These are phyloP conservation scores for Synanthedon formicaeformis DNA, from an alignment of 2,888 invertebrate species.

Conservation along the genomic window DNA sequence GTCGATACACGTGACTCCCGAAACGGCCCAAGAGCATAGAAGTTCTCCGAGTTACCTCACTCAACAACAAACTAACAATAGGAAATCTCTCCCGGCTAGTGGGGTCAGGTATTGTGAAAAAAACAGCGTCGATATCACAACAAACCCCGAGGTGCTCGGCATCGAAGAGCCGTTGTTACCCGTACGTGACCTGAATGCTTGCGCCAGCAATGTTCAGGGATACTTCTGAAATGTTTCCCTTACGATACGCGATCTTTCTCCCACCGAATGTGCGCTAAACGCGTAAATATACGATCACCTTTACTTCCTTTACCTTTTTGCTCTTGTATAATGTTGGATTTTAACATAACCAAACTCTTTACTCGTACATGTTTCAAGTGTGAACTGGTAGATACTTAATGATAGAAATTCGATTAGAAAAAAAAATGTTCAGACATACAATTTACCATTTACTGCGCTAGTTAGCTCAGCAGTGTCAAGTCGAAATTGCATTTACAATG, in stretches of 20 bases:
- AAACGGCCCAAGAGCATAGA: conserved; percentile 12
- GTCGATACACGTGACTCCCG: conserved; percentile 21
- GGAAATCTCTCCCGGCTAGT: conserved; percentile 44
- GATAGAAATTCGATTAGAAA: too few species aligned
- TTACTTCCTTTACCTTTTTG: neutral
- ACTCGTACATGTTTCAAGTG: too few species aligned
- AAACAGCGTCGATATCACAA: conserved; percentile 60
- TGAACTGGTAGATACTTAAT: too few species aligned
- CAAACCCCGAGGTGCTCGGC: conserved; percentile 59
- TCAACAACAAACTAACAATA: conserved; percentile 30
- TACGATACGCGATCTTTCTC: conserved; percentile 58
- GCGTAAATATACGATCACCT: conserved; percentile 46
- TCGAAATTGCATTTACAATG: too few species aligned
- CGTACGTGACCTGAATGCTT: conserved; percentile 55
- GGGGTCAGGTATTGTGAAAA: conserved; percentile 62
- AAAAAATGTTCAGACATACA: too few species aligned
- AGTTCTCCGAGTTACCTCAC: conserved; percentile 30
- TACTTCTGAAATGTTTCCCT: conserved; percentile 63
- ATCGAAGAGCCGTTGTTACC: conserved; percentile 50
- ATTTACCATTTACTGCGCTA: too few species aligned
- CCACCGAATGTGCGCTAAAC: conserved; percentile 50
- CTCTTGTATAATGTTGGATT: too few species aligned
- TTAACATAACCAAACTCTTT: too few species aligned
- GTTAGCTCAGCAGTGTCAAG: too few species aligned
- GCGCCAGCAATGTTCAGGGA: conserved; percentile 40